Evolutionary conservation across 2,888 invertebrate genomes (phyloP), one percentile per base, ranked within the genome.

Genomic region (Leucozona laternaria): DNA sequence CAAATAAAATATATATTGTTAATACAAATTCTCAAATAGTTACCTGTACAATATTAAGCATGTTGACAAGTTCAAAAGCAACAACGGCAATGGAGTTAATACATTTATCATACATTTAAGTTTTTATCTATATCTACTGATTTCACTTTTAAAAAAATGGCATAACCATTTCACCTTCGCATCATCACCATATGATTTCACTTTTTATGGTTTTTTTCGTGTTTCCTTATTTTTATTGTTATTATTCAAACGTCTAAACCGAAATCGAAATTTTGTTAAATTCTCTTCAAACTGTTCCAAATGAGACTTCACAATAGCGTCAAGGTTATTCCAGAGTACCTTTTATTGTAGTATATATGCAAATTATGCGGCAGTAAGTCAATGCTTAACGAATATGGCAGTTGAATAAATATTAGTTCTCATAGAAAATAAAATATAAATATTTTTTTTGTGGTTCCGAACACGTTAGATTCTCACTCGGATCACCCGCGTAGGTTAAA

Each of bases 41-140:
- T 79, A 86, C 86, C 86, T 86, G 86, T 8, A 86, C 71, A 28
- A 86, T 86, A 45, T 60, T 86, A 28, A 86, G 73, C 86, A 86
- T 86, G 25, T 70, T 79, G 82, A 82, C 2, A 40, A 86, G 70
- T 58, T 82, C 86, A 66, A 73, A 82, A 22, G 73, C 73, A 43
- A 82, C 75, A 53, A 82, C 71, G 11, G 50, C 79, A 37, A 79
- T 66, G 11, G 75, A 82, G 48, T 86, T 43, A 45, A 66, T 79
- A 50, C 82, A 86, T 64, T 86, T 86, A 20, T 86, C 82, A 50
- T 86, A 86, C 86, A 82, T 86, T 43, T 53, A 60, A 11, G 11
- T 57, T 28, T 50, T 22, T 31, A 48, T 48, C 6, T 66, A 48
- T 48, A 4, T 66, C 62, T 28, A 0, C 4, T 34, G 48, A 57